Evolutionary conservation across 2,113 vertebrate genomes (phyloP).

Genomic region (Daboia siamensis): DNA sequence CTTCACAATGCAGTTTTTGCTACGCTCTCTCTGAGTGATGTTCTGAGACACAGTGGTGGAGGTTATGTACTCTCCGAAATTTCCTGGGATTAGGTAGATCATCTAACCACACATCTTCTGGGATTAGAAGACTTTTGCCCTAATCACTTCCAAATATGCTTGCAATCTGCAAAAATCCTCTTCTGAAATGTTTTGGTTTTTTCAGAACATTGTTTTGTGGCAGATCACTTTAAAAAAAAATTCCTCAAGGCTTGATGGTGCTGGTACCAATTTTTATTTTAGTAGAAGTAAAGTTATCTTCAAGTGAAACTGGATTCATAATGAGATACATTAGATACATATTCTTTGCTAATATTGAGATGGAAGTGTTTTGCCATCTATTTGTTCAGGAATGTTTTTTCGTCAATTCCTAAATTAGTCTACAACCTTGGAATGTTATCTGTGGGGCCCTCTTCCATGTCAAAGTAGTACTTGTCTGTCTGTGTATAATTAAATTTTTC

Average conservation of each 20-base stretch:
- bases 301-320: not conserved
- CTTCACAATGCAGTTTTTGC: not conserved
- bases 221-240: not conserved
- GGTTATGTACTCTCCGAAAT: not conserved
- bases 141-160: not conserved
- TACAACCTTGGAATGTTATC: not conserved
- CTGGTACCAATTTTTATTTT: not conserved
- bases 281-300: not conserved
- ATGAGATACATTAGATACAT: not conserved
- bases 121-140: not conserved
- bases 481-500: no score
- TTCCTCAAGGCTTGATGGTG: not conserved
- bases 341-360: not conserved
- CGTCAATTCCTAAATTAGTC: no score
- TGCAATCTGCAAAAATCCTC: not conserved
- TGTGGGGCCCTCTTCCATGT: not conserved
- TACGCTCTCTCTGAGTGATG: not conserved
- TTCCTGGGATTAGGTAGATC: constrained; percentile 1
- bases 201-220: not conserved
- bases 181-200: not conserved
- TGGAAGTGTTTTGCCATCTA: no score
- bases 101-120: not conserved
- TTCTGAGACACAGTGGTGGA: not conserved
- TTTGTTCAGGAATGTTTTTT: no score
- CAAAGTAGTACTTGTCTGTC: no score